Evolutionary conservation across 2,888 invertebrate genomes (phyloP), one percentile per base, ranked within the genome.

Genomic region (Elysia crispata): DNA sequence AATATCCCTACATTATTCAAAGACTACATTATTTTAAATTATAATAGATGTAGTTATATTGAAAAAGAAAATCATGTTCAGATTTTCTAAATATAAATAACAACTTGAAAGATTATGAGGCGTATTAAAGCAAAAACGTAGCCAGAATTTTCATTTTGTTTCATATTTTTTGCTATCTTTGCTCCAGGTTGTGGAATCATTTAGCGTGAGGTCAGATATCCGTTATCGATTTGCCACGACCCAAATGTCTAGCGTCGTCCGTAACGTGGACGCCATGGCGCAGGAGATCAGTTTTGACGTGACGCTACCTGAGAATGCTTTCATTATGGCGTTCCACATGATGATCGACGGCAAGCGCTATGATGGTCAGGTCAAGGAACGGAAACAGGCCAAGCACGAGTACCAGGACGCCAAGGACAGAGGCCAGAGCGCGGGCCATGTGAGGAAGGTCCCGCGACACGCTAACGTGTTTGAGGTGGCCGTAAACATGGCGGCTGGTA

Each of bases 401-500:
- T 79, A 79, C 67, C 20, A 33, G 28, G 28, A 8, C 25, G 79
- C 79, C 11, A 69, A 75, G 41, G 54, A 75, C 28, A 67, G 28
- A 28, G 79, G 79, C 23, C 13, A 79, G 18, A 79, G 75, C 69
- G 79, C 75, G 57, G 67, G 82, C 28, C 62, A 60, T 41, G 49
- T 77, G 49, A 62, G 50, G 62, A 57, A 73, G 28, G 31, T 74
- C 41, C 86, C 88, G 6, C 79, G 87, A 70, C 88, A 89, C 83
- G 87, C 87, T 67, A 89, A 89, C 83, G 86, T 82, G 72, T 90
- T 90, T 84, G 86, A 87, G 28, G 88, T 90, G 18, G 94, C 94
- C 0, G 94, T 95, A 62, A 95, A 95, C 88, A 93, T 95, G 6
- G 95, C 95, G 83, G 93, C 95, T 0, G 92, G 93, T 78, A 93